Evolutionary conservation across 2,113 vertebrate species (phyloP), one percentile per base, ranked within the genome.

Genomic region (Tachysurus vachellii): DNA sequence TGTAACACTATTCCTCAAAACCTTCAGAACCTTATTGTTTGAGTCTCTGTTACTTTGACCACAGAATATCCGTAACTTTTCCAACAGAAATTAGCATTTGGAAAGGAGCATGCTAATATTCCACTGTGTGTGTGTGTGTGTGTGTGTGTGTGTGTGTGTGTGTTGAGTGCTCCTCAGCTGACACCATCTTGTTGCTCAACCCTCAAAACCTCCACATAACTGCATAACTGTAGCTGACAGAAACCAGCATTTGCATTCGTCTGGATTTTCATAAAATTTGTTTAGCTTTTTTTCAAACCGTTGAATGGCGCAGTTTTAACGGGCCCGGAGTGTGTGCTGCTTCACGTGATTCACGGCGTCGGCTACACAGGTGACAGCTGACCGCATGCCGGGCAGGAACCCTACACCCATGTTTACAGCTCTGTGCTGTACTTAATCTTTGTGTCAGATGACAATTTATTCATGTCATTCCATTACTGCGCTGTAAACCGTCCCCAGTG

Each of bases 401-500:
- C 44, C 17, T 66, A 70, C 31, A 10, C 83, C 44, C 16, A 61
- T 86, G 86, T 84, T 87, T 62, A 82, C 53, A 75, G 71, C 16
- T 47, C 85, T 85, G 79, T 50, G 73, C 85, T 86, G 90, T 75
- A 64, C 71, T 91, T 89, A 84, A 91, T 90, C 88, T 88, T 56
- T 84, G 71, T 88, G 85, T 89, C 88, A 85, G 86, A 89, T 81
- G 89, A 87, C 89, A 89, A 89, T 88, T 91, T 89, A 89, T 86
- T 90, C 89, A 82, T 89, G 89, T 87, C 88, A 84, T 85, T 90
- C 85, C 71, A 91, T 91, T 89, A 90, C 86, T 21, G 81, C 77
- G 79, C 82, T 84, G 82, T 86, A 90, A 89, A 90, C 66, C 84
- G 79, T 91, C 87, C 83, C 86, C 75, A 81, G 89, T 88, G 89